Evolutionary conservation across 2,113 vertebrate genomes (phyloP), one percentile per base, ranked within the genome.

Genomic region (Damaliscus lunatus): DNA sequence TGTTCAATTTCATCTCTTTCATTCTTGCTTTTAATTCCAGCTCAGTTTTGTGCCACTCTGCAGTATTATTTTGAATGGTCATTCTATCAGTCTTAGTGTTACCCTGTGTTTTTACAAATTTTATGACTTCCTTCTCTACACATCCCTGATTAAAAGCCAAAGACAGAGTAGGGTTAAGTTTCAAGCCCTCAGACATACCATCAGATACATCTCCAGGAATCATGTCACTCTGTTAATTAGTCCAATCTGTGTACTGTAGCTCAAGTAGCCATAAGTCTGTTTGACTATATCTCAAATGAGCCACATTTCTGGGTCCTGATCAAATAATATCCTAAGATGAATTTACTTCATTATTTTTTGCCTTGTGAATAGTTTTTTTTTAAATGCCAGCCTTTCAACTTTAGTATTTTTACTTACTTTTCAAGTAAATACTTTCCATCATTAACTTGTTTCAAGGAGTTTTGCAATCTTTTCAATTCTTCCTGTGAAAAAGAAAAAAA

Each of bases 381-480:
- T 67, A 6, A 23, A 67, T 62, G 48, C 0, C 57, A 93, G 67
- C 27, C 91, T 84, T 80, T 57, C 40, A 80, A 46, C 86, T 55
- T 57, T 50, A 36, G 78, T 60, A 43, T 31, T 40, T 96, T 88
- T 85, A 98, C 98, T 98, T 98, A 99, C 99, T 99, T 99, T 98
- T 99, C 99, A 96, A 99, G 99, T 10, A 98, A 99, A 97, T 99
- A 99, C 96, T 99, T 99, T 96, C 99, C 99, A 98, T 99, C 99
- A 48, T 87, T 93, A 96, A 99, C 98, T 97, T 99, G 99, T 97
- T 99, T 99, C 98, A 99, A 98, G 94, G 97, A 99, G 97, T 98
- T 99, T 98, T 99, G 99, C 81, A 99, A 98, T 98, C 99, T 99
- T 98, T 98, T 99, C 97, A 99, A 98, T 91, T 99, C 99, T 98